Evolutionary conservation across 2,113 vertebrate genomes (phyloP).

Genomic region (Phaethornis superciliosus): DNA sequence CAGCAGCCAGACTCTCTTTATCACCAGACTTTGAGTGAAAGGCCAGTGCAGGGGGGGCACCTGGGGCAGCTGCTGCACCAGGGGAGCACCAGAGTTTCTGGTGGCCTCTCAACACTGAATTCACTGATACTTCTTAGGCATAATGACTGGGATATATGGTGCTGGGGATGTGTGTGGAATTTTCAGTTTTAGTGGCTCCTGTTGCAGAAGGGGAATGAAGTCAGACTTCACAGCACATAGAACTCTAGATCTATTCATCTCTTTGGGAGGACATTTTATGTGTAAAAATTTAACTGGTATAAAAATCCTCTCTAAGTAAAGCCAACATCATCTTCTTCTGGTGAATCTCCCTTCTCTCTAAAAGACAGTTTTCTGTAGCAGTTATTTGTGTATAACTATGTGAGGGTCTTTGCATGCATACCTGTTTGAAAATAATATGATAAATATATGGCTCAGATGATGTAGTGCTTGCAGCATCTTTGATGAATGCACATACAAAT

Average conservation of each 20-base stretch:
- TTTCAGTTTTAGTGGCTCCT: neutral
- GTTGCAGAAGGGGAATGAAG: neutral
- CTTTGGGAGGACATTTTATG: conserved; percentile 16
- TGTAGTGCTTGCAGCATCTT: neutral
- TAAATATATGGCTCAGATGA: neutral
- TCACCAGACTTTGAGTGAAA: neutral
- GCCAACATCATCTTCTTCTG: neutral
- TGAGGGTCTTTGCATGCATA: neutral
- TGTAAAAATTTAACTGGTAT: neutral
- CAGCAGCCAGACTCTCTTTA: no score
- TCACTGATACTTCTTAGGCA: neutral
- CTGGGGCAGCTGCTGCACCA: neutral
- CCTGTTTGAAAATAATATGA: neutral
- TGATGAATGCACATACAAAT: neutral
- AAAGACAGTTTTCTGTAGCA: neutral
- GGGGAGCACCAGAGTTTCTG: neutral
- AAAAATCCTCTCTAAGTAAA: neutral
- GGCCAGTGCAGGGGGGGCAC: neutral
- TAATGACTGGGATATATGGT: neutral
- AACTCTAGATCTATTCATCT: neutral
- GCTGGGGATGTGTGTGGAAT: neutral
- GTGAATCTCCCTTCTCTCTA: neutral
- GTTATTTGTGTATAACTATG: neutral
- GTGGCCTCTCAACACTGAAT: neutral
- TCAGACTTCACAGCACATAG: neutral